Base-by-base conservation (phyloP, 1,140 invertebrate genomes). In the Orchestia grillus region DNA sequence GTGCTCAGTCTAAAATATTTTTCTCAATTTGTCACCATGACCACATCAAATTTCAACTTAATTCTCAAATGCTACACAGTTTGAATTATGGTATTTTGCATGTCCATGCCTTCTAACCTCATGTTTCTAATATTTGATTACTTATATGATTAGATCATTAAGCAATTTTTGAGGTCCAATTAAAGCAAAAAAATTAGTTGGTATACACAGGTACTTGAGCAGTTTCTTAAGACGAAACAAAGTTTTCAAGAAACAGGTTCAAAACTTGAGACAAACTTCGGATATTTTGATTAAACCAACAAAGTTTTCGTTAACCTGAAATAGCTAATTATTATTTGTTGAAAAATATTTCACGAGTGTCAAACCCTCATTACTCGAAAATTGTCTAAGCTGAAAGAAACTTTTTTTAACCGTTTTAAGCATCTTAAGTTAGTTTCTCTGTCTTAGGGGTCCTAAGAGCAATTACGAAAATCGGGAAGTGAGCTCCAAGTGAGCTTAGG, bases 391-490 rank as follows among this genome's bases (percentile, higher is more conserved):
- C 1, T 77, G 62, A 77, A 77, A 77, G 1, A 15, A 36, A 23
- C 28, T 36, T 77, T 77, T 77, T 77, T 77, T 19, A 77, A 77
- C 62, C 36, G 62, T 77, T 77, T 77, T 28, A 53, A 77, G 62
- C 28, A 77, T 77, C 1, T 8, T 77, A 77, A 77, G 62, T 77
- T 36, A 8, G 36, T 77, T 77, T 77, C 62, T 3, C 36, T 77
- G 28, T 77, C 36, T 77, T 3, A 77, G 62, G 62, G 8, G 6
- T 40, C 41, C 44, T 44, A 47, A 47, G 47, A 94, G 44, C 92
- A 94, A 94, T 47, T 94, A 94, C 41, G 44, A 94, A 94, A 94
- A 94, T 94, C 92, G 44, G 44, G 92, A 94, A 94, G 92, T 47
- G 92, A 44, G 92, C 92, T 94, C 36, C 44, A 94, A 94, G 92